phyloP scores from a whole-genome alignment of 2,888 invertebrate species.

The Sycophila texana region DNA sequence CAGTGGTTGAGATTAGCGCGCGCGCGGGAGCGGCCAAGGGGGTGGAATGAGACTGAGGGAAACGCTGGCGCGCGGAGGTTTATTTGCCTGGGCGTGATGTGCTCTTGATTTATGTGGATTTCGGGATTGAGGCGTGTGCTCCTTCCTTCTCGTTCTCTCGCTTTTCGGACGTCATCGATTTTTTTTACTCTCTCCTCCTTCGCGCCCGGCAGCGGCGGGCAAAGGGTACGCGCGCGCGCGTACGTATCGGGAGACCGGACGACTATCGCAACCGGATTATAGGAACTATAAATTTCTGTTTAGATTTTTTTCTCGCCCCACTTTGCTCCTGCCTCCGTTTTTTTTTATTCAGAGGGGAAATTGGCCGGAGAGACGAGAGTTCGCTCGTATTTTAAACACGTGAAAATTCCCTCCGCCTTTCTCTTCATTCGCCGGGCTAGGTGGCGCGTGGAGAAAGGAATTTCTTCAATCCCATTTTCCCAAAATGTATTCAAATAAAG shows the following conservation, averaged over 20 bases:
- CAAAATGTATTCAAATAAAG: constrained; percentile 11
- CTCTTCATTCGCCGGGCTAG: neutral
- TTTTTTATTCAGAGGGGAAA: constrained; percentile 20
- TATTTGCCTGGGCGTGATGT: constrained; percentile 45
- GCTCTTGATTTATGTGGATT: constrained; percentile 49
- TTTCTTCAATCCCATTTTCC: constrained; percentile 16
- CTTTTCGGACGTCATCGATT: constrained; percentile 29
- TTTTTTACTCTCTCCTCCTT: constrained; percentile 12
- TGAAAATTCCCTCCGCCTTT: constrained; percentile 5
- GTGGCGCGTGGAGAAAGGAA: constrained; percentile 1
- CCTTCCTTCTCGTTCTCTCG: neutral
- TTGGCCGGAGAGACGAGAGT: constrained; percentile 30
- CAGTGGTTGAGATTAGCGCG: constrained; percentile 34
- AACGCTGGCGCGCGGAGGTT: constrained; percentile 12
- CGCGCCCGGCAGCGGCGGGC: neutral
- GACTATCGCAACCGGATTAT: constrained; percentile 32
- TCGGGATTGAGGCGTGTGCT: constrained; percentile 15
- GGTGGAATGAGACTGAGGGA: constrained; percentile 9
- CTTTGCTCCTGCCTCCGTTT: neutral
- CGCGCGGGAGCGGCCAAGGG: neutral
- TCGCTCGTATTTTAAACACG: constrained; percentile 36
- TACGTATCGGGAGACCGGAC: constrained; percentile 16
- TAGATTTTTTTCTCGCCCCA: constrained; percentile 32
- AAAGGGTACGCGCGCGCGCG: neutral
- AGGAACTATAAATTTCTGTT: constrained; percentile 40